Evolutionary conservation across 2,797 vertebrate genomes (phyloP), one percentile per base, ranked within the genome.

Genomic region (Gymnocypris eckloni): DNA sequence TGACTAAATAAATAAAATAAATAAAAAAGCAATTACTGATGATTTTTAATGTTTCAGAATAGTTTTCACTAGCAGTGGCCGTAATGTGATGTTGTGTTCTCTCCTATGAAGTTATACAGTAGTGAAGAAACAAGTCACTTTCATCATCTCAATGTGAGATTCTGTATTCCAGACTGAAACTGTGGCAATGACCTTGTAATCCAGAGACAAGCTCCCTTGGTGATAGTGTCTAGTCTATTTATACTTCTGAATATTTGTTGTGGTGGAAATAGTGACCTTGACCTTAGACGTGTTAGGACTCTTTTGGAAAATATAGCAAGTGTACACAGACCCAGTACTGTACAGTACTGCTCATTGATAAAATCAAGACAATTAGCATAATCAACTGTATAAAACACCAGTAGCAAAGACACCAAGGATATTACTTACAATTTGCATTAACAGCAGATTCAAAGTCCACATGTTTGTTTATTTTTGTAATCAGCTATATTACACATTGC

Each of bases 171-270:
- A 43, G 50, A 18, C 75, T 56, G 25, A 54, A 79, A n/a, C 64
- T 79, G 75, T 85, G 41, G 41, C 7, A 79, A 33, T 79, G 66
- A 79, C 64, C 66, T 85, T 79, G 83, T 16, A 70, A 71, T 85
- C 25, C 76, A 71, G 22, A 72, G 81, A 72, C 81, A 43, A 72
- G 43, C 82, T 84, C 59, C 72, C 72, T 84, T 13, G 52, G 82
- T 83, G 81, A 83, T 73, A 64, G 81, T 64, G 72, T 43, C 82
- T 59, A n/a, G 83, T 79, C 52, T 79, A 79, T 45, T 85, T 85
- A 72, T 79, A 59, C 7, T 72, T 56, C 37, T 2, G 3, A 15
- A 77, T 84, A 73, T 84, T 84, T 84, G 72, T 84, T 84, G 59
- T 83, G 39, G 22, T 82, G 69, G 6, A 83, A 83, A 61, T 73